These are phyloP conservation scores for Morelia viridis DNA, from an alignment of 2,797 vertebrate genomes.

Conservation along the genomic window DNA sequence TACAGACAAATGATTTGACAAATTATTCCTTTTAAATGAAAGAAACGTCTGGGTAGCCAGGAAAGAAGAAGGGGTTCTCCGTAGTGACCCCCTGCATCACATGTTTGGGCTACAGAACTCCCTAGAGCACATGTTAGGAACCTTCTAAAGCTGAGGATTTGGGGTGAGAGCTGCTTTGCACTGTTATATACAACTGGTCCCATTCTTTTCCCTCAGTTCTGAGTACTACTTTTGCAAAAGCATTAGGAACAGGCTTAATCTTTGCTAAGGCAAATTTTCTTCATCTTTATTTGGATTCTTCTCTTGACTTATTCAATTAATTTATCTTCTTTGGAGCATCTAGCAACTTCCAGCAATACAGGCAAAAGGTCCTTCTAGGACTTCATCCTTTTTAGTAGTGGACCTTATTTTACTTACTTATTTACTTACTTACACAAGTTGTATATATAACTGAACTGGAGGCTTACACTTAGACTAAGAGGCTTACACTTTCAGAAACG, in stretches of 20 bases:
- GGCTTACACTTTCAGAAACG: background rate
- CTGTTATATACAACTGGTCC: background rate
- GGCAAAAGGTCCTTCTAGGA: background rate
- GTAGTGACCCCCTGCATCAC: background rate
- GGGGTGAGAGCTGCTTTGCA: background rate
- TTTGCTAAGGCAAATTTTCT: background rate
- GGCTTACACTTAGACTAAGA: background rate
- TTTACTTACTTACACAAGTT: no score
- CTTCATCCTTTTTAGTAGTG: background rate
- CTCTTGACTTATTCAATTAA: background rate
- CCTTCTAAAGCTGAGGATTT: background rate
- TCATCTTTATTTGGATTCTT: background rate
- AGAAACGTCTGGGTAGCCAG: background rate
- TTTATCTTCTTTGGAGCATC: background rate
- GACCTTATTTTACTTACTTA: no score
- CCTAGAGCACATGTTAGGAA: background rate
- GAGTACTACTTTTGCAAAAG: background rate
- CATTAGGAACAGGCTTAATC: background rate
- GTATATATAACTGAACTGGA: no score
- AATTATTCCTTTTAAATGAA: constrained; percentile 15
- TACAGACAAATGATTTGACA: constrained; percentile 41
- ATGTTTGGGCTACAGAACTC: background rate
- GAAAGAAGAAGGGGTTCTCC: background rate
- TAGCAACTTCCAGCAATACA: background rate
- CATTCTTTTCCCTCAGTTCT: background rate